Base-by-base conservation (phyloP, 2,888 invertebrate species). In the Phorcus lineatus region DNA sequence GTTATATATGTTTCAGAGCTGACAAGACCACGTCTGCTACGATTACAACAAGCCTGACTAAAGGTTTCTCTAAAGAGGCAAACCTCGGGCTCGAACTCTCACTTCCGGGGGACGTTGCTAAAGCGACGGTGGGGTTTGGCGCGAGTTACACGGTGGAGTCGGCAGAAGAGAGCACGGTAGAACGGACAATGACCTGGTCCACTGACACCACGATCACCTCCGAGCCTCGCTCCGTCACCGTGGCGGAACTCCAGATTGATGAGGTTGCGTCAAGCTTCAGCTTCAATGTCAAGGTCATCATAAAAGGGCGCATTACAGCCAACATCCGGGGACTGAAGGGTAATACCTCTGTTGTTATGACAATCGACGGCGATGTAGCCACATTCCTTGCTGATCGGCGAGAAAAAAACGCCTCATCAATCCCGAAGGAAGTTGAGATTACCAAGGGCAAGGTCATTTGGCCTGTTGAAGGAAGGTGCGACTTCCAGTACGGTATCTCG, bases 41-140 rank as follows among this genome's bases (percentile, higher is more conserved):
- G 7, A 22, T 52, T 40, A 74, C 74, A 40, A 74, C 74, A 16
- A 11, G n/a, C 47, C 7, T 74, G 6, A 74, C 40, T 11, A 74
- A 47, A 24, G 74, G 74, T 7, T 74, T 47, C 74, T 13, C 74
- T 11, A 74, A 47, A 40, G 74, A 52, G 40, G 40, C 22, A n/a
- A 74, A 19, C 52, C 40, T 74, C 22, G 74, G 74, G 1, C 36
- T 74, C 13, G 40, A 40, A 16, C 40, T 74, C 1, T 74, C 74
- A 6, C 47, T 74, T n/a, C 74, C 74, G 0, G 74, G n/a, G 28
- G 74, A 74, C 11, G 74, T 74, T 6, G 74, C 22, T 11, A 74
- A 52, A 16, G 74, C 74, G 16, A 74, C 74, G 22, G 22, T 74
- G n/a, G 74, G 74, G n/a, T 74, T 74, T 74, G 74, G 74, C 40